phyloP scores from a whole-genome alignment of 2,888 invertebrate genomes.

The Xestoiulus laeticollis region DNA sequence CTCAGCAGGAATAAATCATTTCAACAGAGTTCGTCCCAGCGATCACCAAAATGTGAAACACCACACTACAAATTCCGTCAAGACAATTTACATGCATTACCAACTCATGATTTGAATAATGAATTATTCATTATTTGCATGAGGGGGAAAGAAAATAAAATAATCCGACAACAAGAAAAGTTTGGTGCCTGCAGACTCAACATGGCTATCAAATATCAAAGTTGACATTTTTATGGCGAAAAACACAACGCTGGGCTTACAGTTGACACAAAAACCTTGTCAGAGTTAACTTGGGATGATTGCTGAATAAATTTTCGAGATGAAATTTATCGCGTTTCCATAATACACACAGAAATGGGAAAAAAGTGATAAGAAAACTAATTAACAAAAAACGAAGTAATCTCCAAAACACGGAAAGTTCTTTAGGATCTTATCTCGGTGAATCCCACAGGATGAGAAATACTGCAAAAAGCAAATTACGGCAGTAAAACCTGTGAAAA shows the following conservation, averaged over 20 bases:
- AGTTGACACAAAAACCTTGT: conserved; percentile 16
- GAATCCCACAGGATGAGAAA: neutral
- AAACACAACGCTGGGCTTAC: conserved; percentile 8
- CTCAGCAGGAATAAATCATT: neutral
- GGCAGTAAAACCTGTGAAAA: neutral
- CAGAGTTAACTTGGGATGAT: conserved; percentile 14
- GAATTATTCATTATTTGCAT: conserved; percentile 38
- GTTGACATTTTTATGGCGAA: conserved; percentile 40
- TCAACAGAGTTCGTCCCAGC: neutral
- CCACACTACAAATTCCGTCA: conserved; percentile 43
- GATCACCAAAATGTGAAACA: conserved; percentile 40
- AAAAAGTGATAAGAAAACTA: neutral
- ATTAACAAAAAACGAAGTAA: neutral
- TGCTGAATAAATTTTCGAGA: neutral
- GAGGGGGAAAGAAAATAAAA: conserved; percentile 38
- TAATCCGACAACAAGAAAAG: conserved; percentile 41
- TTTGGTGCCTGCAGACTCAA: conserved; percentile 18
- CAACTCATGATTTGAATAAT: conserved; percentile 41
- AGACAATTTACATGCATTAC: conserved; percentile 43
- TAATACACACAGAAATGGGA: neutral
- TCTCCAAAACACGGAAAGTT: neutral
- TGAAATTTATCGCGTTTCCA: conserved; percentile 3
- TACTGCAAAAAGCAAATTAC: neutral
- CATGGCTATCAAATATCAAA: conserved; percentile 40
- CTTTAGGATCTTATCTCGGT: neutral